phyloP scores from a whole-genome alignment of 1,140 invertebrate species.

The Aphaenogaster floridana region DNA sequence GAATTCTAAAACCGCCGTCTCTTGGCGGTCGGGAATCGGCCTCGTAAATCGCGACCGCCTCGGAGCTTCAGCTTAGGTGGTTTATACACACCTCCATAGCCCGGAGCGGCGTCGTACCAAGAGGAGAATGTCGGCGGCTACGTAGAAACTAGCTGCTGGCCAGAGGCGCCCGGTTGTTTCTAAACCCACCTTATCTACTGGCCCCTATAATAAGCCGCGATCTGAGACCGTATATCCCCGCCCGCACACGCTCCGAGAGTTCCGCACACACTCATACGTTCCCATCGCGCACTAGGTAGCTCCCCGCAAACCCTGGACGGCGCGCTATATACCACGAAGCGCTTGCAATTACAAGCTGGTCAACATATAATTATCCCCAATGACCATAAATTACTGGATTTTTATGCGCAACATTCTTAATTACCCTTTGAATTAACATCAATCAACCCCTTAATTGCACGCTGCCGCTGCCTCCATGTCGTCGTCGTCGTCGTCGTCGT shows the following conservation, averaged over 20 bases:
- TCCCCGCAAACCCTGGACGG: slow-evolving; percentile 69
- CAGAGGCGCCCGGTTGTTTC: slow-evolving; percentile 81
- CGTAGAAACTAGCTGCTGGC: slow-evolving; percentile 77
- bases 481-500: slow-evolving; percentile 8
- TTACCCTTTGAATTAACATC: slow-evolving; percentile 88
- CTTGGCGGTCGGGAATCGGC: slow-evolving; percentile 62
- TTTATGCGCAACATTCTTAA: slow-evolving; percentile 87
- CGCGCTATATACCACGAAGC: slow-evolving; percentile 76
- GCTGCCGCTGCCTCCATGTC: slow-evolving; percentile 76
- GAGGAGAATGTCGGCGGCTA: slow-evolving; percentile 71
- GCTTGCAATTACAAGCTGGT: slow-evolving; percentile 87
- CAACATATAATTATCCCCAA: slow-evolving; percentile 87
- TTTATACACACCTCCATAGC: slow-evolving; percentile 66
- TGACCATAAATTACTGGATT: slow-evolving; percentile 87
- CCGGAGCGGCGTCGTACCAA: slow-evolving; percentile 56
- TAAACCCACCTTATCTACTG: slow-evolving; percentile 85
- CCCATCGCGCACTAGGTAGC: slow-evolving; percentile 57
- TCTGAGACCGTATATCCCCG: slow-evolving; percentile 83
- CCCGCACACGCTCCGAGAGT: slow-evolving; percentile 61
- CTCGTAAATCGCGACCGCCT: slow-evolving; percentile 75
- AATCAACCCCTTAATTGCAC: slow-evolving; percentile 87
- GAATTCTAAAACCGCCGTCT: slow-evolving; percentile 72
- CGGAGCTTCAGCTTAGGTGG: slow-evolving; percentile 56
- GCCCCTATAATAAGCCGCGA: slow-evolving; percentile 86
- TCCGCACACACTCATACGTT: slow-evolving; percentile 47